phyloP scores from a whole-genome alignment of 2,888 invertebrate species.

The Cynaeus angustus region DNA sequence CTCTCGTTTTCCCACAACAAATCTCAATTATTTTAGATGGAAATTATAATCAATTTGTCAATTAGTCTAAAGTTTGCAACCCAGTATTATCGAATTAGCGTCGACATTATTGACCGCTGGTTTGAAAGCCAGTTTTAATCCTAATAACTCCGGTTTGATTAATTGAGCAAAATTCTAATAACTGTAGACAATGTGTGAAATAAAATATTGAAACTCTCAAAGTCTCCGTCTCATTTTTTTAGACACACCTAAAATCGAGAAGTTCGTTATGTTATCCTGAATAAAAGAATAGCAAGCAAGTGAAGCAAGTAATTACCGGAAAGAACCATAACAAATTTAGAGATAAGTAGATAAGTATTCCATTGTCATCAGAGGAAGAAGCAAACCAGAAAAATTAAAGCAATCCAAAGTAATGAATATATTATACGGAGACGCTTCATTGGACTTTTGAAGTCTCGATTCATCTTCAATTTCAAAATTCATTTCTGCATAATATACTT shows the following conservation, averaged over 20 bases:
- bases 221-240: no score
- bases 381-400: no score
- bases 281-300: conserved; percentile 13
- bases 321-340: conserved; percentile 22
- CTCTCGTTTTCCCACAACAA: background rate
- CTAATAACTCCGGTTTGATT: no score
- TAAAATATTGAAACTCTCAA: no score
- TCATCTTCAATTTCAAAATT: background rate
- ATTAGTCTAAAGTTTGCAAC: conserved; percentile 3
- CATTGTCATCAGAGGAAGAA: background rate
- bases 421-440: background rate
- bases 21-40: background rate
- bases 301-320: conserved; percentile 36
- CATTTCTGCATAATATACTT: background rate
- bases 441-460: background rate
- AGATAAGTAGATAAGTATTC: conserved; percentile 19
- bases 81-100: conserved; percentile 5
- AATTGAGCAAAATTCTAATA: no score
- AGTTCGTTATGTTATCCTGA: background rate
- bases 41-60: conserved; percentile 8
- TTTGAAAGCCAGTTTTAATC: background rate
- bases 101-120: conserved; percentile 5
- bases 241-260: no score
- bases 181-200: no score
- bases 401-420: no score